Evolutionary conservation across 2,888 invertebrate genomes (phyloP), one percentile per base, ranked within the genome.

Genomic region (Drosophila helvetica): DNA sequence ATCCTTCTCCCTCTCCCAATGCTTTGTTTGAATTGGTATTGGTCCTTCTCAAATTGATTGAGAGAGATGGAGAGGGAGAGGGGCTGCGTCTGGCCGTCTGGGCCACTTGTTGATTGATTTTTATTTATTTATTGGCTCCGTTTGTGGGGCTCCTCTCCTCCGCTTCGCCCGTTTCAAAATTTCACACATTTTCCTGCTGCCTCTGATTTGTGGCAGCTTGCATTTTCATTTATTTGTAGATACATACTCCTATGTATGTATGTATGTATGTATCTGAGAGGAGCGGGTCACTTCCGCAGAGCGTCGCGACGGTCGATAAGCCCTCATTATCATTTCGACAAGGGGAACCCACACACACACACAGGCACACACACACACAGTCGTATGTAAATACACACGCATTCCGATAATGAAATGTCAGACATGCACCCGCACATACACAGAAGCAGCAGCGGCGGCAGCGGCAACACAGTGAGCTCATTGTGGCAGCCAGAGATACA

Each of bases 61-160:
- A 1, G 15, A 42, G 5, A 15, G 9, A 12, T 9, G 8, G 7
- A 18, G 1, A 10, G 18, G 8, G 47, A 48, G 2, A n/a, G n/a
- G 7, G 12, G 38, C 7, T n/a, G 15, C 38, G 38, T 15, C 42
- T 56, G 56, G 46, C 33, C 27, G 25, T 27, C 48, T 66, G 66
- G 15, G 68, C 79, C 86, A 86, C 86, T 86, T 86, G 86, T 86
- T 86, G 86, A 86, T 82, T 79, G 86, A 77, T 81, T 81, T 80
- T 81, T 63, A 67, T 77, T 69, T 77, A 64, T 76, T 68, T 74
- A 67, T 73, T 60, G 53, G 58, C 22, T 48, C 54, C 25, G 25
- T 42, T 52, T 52, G 12, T 30, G 27, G 42, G n/a, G 8, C n/a
- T 17, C 30, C 30, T 3, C 30, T 9, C 5, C 33, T 33, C 0